Conservation (phyloP, 2,113 vertebrate species). For the Ciconia stormi region DNA sequence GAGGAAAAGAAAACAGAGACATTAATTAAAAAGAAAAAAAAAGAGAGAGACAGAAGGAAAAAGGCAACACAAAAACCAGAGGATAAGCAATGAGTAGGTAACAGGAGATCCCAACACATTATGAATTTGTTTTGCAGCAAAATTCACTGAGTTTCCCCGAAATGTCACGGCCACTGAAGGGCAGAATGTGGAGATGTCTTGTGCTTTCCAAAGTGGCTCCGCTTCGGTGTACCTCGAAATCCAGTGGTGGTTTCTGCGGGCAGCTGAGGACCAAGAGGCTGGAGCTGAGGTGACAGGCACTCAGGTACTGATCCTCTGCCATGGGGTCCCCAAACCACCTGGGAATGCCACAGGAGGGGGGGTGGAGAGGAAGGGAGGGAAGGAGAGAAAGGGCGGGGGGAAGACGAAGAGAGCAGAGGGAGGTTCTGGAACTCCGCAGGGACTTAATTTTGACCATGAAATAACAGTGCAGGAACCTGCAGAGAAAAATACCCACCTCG, state of each 20-base stretch:
- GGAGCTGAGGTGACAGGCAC: slow-evolving; percentile 80
- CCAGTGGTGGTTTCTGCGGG: slow-evolving; percentile 95
- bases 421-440: not conserved
- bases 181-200: slow-evolving; percentile 96
- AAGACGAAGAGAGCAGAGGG: not conserved
- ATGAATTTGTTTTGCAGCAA: slow-evolving; percentile 81
- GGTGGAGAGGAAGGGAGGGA: not conserved
- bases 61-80: not conserved
- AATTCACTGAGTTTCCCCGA: slow-evolving; percentile 91
- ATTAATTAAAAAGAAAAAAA: not conserved
- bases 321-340: not conserved
- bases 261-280: slow-evolving; percentile 80
- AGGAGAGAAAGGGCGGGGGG: not conserved
- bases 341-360: not conserved
- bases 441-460: not conserved
- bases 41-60: no score
- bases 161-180: slow-evolving; percentile 92
- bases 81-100: not conserved
- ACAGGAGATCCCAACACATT: not conserved
- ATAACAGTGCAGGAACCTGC: not conserved
- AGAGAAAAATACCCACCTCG: not conserved
- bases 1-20: not conserved
- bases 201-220: slow-evolving; percentile 92
- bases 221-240: slow-evolving; percentile 93
- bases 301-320: slow-evolving; percentile 75